Conservation (phyloP, 2,113 vertebrate genomes). For the Anoplopoma fimbria region DNA sequence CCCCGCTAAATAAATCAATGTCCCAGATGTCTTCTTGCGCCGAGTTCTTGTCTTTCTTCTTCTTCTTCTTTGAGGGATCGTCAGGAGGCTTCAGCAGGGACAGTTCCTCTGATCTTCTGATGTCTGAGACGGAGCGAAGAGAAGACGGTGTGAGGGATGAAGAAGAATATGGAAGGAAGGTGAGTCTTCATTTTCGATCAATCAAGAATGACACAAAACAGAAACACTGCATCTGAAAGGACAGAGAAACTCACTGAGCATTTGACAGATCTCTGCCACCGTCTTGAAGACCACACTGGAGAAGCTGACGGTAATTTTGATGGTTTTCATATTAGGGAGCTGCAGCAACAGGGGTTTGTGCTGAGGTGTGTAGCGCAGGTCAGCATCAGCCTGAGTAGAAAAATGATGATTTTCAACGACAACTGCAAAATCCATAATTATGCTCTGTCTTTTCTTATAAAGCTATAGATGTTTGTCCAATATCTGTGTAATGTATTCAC, state of each 20-base stretch:
- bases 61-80: slow-evolving; percentile 93
- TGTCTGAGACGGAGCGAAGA: slow-evolving; percentile 81
- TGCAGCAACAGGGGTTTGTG: slow-evolving; percentile 92
- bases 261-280: slow-evolving; percentile 92
- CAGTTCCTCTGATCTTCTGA: slow-evolving; percentile 94
- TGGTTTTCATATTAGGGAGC: slow-evolving; percentile 92
- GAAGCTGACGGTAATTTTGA: slow-evolving; percentile 91
- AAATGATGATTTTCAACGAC: not conserved
- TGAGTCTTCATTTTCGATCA: not conserved
- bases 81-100: slow-evolving; percentile 90
- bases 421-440: not conserved
- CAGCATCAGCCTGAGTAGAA: slow-evolving; percentile 89
- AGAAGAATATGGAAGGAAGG: not conserved
- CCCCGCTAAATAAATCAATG: slow-evolving; percentile 84
- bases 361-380: slow-evolving; percentile 92
- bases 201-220: not conserved
- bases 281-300: slow-evolving; percentile 92
- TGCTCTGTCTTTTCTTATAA: not conserved
- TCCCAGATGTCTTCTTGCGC: slow-evolving; percentile 89
- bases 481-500: too few relatives aligned
- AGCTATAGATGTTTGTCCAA: not conserved
- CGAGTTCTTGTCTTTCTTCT: slow-evolving; percentile 92
- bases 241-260: slow-evolving; percentile 89
- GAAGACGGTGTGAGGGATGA: not conserved
- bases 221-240: not conserved